Base-by-base conservation (phyloP, 1,140 invertebrate genomes). In the Bombus turneri region DNA sequence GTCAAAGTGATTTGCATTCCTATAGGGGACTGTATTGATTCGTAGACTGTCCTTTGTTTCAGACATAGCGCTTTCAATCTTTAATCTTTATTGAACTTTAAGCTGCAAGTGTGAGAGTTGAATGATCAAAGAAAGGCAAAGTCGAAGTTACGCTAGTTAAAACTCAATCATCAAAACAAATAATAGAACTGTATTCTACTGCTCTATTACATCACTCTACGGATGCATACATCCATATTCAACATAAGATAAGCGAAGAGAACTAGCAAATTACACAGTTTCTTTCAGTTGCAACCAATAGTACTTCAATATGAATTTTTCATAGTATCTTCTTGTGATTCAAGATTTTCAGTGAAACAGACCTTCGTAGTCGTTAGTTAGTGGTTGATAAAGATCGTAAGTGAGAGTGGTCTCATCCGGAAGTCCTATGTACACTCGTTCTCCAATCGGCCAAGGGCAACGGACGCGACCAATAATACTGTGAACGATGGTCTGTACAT, bases 401-500 rank as follows among this genome's bases (percentile, higher is more conserved):
- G 98, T 98, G 68, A 99, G 95, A 1, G 98, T 99, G 18, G 98
- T 98, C 43, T 97, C 97, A 96, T 99, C 98, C 6, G 95, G 92
- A 79, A 98, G 95, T 22, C 95, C 94, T 12, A 98, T 95, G 88
- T 96, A 97, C 80, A 97, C 96, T 68, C 98, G 95, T 86, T 97
- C 97, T 39, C 98, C 98, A 88, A 97, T 97, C 1, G 98, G 98
- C 96, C 98, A 98, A 72, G 98, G 98, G 90, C 98, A 98, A 74
- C 97, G 96, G 18, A 98, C 97, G 74, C 98, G 96, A 4, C 98
- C 98, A 87, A 99, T 97, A 86, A 98, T 96, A 90, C 98, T 98
- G 95, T 99, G 98, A 31, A 99, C 94, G 69, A 99, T 97, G 1
- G 98, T 99, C 93, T 99, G 98, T 39, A 99, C 96, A 95, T 99